Evolutionary conservation across 2,113 vertebrate genomes (phyloP).

Genomic region (Amphiprion ocellaris): DNA sequence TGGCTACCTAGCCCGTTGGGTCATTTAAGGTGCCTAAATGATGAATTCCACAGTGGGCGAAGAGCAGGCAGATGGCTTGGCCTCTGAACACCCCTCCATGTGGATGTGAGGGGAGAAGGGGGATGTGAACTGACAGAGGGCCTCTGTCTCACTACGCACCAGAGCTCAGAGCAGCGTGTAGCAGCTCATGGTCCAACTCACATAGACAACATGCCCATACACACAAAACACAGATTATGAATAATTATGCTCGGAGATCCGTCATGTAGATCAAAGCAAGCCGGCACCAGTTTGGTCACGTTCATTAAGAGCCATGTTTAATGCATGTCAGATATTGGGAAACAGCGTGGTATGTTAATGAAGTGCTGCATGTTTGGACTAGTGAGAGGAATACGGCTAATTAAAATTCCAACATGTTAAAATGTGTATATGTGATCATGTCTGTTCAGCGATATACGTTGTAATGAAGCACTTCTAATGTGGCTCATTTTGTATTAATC

Average conservation of each 20-base stretch:
- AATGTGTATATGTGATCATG: conserved; percentile 25
- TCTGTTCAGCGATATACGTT: conserved; percentile 13
- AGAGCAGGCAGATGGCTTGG: conserved; percentile 52
- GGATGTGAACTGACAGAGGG: conserved; percentile 17
- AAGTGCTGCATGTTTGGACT: conserved; percentile 53
- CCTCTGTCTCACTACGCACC: conserved; percentile 28
- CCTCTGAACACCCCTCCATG: conserved; percentile 43
- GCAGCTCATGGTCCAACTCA: conserved; percentile 31
- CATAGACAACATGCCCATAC: conserved; percentile 37
- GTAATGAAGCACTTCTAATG: conserved; percentile 1
- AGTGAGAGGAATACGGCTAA: conserved; percentile 38
- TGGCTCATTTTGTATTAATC: conserved; percentile 18
- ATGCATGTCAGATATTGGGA: conserved; percentile 77
- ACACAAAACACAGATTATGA: conserved; percentile 64
- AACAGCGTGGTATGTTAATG: conserved; percentile 54
- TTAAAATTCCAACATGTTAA: conserved; percentile 43
- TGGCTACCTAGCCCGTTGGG: conserved; percentile 53
- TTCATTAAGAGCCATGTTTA: conserved; percentile 81
- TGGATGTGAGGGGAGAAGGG: conserved; percentile 22
- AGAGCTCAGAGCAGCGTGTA: conserved; percentile 24
- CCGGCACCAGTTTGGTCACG: conserved; percentile 63
- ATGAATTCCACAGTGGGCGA: conserved; percentile 42
- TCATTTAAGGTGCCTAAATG: conserved; percentile 45
- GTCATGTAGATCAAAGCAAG: conserved; percentile 78
- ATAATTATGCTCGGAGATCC: conserved; percentile 73